Evolutionary conservation across 2,113 vertebrate genomes (phyloP).

Genomic region (Anarhynchus alexandrinus): DNA sequence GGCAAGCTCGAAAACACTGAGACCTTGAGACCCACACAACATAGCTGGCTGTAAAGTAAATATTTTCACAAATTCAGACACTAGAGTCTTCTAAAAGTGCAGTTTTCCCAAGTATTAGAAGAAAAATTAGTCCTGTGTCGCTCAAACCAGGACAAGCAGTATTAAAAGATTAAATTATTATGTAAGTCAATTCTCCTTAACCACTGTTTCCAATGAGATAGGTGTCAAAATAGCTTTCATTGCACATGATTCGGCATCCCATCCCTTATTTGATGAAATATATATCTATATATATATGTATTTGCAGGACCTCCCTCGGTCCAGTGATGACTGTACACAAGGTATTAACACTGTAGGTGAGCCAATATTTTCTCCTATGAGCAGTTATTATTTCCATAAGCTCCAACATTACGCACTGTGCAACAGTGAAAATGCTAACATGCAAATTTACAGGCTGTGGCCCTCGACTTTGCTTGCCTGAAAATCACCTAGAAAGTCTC

Average conservation of each 20-base stretch:
- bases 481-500: not conserved
- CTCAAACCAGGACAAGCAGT: too few relatives aligned
- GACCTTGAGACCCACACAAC: too few relatives aligned
- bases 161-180: constrained; percentile 45
- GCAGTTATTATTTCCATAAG: not conserved
- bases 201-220: not conserved
- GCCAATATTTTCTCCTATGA: not conserved
- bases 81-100: too few relatives aligned
- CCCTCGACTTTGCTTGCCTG: not conserved
- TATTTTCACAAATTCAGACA: too few relatives aligned
- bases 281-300: not conserved
- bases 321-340: not conserved
- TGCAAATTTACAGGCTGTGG: not conserved
- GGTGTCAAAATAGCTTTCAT: not conserved
- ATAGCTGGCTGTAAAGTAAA: too few relatives aligned
- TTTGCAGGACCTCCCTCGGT: not conserved
- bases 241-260: not conserved
- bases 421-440: not conserved
- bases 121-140: too few relatives aligned
- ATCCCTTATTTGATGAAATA: not conserved
- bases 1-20: too few relatives aligned
- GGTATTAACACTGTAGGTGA: not conserved
- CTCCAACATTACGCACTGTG: not conserved
- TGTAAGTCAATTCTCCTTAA: constrained; percentile 29
- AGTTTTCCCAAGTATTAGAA: too few relatives aligned